These are phyloP conservation scores for Brachystomella parvula DNA, from an alignment of 1,140 invertebrate genomes.

Conservation along the genomic window DNA sequence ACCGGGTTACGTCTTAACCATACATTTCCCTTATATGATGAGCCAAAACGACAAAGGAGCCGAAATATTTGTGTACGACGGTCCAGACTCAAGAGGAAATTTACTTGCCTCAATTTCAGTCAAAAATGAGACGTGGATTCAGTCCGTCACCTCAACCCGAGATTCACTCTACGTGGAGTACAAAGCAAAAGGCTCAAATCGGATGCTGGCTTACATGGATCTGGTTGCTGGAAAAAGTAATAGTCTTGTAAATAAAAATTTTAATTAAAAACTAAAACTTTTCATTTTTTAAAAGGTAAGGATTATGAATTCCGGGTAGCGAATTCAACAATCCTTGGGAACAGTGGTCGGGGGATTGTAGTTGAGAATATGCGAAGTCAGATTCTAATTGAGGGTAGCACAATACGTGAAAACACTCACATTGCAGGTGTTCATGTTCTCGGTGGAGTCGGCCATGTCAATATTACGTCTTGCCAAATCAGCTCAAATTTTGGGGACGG, in stretches of 20 bases:
- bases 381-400: slow-evolving; percentile 67
- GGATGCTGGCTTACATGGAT: slow-evolving; percentile 63
- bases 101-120: slow-evolving; percentile 59
- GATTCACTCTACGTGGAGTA: slow-evolving; percentile 70
- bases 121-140: slow-evolving; percentile 69
- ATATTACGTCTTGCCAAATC: slow-evolving; percentile 81
- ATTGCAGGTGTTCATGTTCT: slow-evolving; percentile 78
- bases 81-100: slow-evolving; percentile 57
- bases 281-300: slow-evolving; percentile 52
- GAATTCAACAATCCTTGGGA: slow-evolving; percentile 72
- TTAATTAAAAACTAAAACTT: background rate
- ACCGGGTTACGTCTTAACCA: slow-evolving; percentile 67
- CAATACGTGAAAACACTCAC: slow-evolving; percentile 77
- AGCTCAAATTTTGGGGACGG: slow-evolving; percentile 86
- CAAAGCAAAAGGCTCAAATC: slow-evolving; percentile 56
- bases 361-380: slow-evolving; percentile 75
- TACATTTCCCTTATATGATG: slow-evolving; percentile 69
- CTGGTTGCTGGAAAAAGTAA: slow-evolving; percentile 62
- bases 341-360: slow-evolving; percentile 84
- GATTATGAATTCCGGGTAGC: slow-evolving; percentile 80
- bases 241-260: background rate
- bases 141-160: slow-evolving; percentile 68
- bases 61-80: slow-evolving; percentile 65
- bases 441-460: slow-evolving; percentile 80
- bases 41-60: slow-evolving; percentile 65